Conservation (phyloP, 2,113 vertebrate genomes). For the Mungos mungo region DNA sequence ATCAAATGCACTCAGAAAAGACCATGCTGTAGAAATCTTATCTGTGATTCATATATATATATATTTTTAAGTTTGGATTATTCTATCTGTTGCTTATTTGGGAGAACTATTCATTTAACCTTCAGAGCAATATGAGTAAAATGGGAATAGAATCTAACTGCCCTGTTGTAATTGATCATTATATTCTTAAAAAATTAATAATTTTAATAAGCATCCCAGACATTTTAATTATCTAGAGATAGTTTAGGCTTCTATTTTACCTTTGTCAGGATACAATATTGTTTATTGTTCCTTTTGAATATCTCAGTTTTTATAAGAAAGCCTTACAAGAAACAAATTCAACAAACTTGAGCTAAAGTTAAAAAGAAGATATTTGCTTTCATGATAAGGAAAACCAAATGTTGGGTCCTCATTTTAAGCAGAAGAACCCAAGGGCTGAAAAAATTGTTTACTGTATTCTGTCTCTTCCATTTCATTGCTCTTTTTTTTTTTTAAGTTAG, state of each 20-base stretch:
- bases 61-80: background rate
- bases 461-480: background rate
- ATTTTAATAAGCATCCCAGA: background rate
- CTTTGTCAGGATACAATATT: background rate
- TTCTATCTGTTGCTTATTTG: background rate
- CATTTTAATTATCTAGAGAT: conserved; percentile 19
- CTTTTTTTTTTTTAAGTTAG: background rate
- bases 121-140: background rate
- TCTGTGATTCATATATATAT: background rate
- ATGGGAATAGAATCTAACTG: background rate
- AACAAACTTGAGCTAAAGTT: background rate
- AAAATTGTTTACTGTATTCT: background rate
- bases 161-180: conserved; percentile 8
- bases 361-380: background rate
- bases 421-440: background rate
- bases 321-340: background rate
- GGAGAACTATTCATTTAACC: background rate
- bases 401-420: background rate
- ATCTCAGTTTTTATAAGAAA: conserved; percentile 27
- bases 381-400: background rate
- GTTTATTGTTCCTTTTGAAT: background rate
- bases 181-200: background rate
- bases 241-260: background rate
- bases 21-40: background rate
- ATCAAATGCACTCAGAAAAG: background rate